Conservation (phyloP, 2,888 invertebrate species). For the Acleris literana region DNA sequence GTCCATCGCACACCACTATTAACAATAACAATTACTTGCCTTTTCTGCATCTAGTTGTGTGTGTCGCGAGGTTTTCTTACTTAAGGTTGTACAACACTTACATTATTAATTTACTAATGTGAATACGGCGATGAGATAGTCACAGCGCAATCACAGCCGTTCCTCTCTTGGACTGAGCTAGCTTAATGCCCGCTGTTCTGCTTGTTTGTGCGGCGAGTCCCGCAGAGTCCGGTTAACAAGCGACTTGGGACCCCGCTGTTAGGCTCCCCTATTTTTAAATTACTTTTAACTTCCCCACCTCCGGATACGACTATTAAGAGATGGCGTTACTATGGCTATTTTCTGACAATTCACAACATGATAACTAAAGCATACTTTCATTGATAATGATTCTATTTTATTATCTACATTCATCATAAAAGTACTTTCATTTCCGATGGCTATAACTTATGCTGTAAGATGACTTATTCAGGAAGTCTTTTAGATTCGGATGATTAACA, state of each 20-base stretch:
- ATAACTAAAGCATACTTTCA: too few species aligned
- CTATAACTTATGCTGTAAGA: constrained; percentile 11
- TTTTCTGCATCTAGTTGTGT: too few species aligned
- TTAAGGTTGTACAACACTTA: too few species aligned
- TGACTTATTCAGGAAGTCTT: constrained; percentile 12
- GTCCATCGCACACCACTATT: too few species aligned
- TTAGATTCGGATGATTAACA: constrained; percentile 8
- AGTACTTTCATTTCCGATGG: too few species aligned
- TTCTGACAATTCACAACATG: background rate
- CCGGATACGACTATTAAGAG: constrained; percentile 24
- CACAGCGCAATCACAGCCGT: too few species aligned
- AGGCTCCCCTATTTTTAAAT: constrained; percentile 35
- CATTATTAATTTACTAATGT: too few species aligned
- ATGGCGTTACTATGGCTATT: constrained; percentile 10
- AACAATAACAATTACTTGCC: too few species aligned
- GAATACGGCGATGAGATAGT: too few species aligned
- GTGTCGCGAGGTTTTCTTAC: too few species aligned
- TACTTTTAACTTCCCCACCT: constrained; percentile 27
- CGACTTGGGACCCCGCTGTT: constrained; percentile 25
- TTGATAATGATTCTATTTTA: too few species aligned
- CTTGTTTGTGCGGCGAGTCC: constrained; percentile 23
- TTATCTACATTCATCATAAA: too few species aligned
- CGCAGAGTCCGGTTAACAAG: constrained; percentile 29
- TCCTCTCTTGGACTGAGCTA: background rate
- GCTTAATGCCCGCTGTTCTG: constrained; percentile 7